These are phyloP conservation scores for Microtus ochrogaster DNA, from an alignment of 2,113 vertebrate genomes.

Conservation along the genomic window DNA sequence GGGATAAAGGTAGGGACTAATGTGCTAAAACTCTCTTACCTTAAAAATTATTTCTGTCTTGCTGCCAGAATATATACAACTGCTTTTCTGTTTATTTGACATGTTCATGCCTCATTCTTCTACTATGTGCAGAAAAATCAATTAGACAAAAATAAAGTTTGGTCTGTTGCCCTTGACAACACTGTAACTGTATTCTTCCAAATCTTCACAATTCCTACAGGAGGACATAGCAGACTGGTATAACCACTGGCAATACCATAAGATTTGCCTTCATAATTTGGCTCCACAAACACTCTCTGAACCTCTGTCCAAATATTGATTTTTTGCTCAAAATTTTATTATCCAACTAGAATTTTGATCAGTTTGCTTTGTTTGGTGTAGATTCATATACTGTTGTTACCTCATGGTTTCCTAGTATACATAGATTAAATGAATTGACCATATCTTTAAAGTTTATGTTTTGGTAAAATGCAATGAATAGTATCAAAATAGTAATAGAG, in stretches of 20 bases:
- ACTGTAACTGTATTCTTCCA: background rate
- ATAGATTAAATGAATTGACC: background rate
- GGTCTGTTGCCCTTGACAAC: constrained; percentile 23
- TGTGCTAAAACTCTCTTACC: background rate
- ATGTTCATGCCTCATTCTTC: constrained; percentile 27
- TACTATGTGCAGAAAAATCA: background rate
- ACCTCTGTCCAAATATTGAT: background rate
- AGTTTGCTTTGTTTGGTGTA: constrained; percentile 11
- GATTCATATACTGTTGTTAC: background rate
- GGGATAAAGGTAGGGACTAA: constrained; percentile 24
- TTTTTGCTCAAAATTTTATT: constrained; percentile 53
- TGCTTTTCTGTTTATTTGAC: constrained; percentile 28
- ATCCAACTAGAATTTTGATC: constrained; percentile 30
- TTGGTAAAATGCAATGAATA: constrained; percentile 23
- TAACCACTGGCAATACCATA: background rate
- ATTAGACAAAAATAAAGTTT: constrained; percentile 43
- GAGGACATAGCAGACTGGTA: background rate
- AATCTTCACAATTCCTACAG: constrained; percentile 13
- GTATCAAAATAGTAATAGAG: constrained; percentile 17
- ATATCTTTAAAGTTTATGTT: constrained; percentile 7
- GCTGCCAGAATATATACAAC: background rate
- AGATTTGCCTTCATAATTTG: constrained; percentile 9
- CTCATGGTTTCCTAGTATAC: background rate
- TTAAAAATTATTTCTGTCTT: constrained; percentile 50
- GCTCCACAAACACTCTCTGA: constrained; percentile 1